phyloP scores from a whole-genome alignment of 2,113 vertebrate species.

The Daubentonia madagascariensis region DNA sequence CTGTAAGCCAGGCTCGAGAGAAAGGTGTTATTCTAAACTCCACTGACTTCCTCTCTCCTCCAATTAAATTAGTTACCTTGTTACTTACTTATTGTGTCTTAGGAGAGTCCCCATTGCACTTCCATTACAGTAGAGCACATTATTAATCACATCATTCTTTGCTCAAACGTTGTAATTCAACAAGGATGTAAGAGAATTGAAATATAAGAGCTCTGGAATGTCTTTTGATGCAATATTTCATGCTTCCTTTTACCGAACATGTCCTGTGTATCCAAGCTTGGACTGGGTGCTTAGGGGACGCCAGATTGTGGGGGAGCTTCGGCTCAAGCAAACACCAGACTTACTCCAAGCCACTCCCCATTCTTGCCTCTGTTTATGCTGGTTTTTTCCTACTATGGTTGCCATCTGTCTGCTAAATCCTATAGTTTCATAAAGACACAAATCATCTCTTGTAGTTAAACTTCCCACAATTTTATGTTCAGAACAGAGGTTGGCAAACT shows the following conservation, averaged over 20 bases:
- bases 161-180: background rate
- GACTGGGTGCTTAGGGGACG: background rate
- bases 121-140: background rate
- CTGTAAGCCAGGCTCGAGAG: background rate
- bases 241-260: background rate
- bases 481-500: background rate
- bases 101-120: background rate
- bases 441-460: background rate
- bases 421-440: background rate
- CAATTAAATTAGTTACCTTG: background rate
- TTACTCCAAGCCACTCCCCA: background rate
- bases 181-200: background rate
- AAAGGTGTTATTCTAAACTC: background rate
- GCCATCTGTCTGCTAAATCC: background rate
- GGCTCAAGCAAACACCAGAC: background rate
- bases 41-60: background rate
- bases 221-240: background rate
- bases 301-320: fast-evolving
- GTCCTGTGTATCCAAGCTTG: background rate
- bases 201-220: background rate
- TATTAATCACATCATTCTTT: background rate
- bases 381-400: background rate
- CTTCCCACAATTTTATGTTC: background rate
- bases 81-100: background rate
- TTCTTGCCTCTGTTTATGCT: background rate